Evolutionary conservation across 2,888 invertebrate genomes (phyloP), one percentile per base, ranked within the genome.

Genomic region (Cecidostiba fungosa): DNA sequence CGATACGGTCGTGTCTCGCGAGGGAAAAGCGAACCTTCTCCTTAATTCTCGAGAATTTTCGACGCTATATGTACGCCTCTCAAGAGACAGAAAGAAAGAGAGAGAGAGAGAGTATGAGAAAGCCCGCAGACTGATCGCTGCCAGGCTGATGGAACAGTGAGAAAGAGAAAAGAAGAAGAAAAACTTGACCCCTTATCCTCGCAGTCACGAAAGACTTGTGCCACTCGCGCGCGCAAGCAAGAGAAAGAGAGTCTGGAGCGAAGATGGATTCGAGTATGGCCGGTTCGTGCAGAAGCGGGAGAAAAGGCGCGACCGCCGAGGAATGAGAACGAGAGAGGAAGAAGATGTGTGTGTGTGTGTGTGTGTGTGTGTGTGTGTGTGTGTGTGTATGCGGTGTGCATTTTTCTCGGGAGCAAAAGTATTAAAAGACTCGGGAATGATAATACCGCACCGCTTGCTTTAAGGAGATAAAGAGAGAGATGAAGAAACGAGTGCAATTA

Each of bases 191-290:
- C 66, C 69, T 19, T 26, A 43, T 62, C 62, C 62, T 62, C 19
- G n/a, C n/a, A 14, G 47, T 78, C 66, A 78, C 47, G 47, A 78
- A 66, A 69, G 69, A 29, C 69, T 23, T 59, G 54, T 59, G 77
- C 50, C 76, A 54, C 62, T 62, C 62, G 26, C 62, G 3, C 62
- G 62, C 26, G 16, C 26, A 23, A 43, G 14, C 16, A 26, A 43
- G 43, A 78, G 62, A 32, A 77, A 39, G 23, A 26, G 78, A 26
- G 16, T 26, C 16, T 14, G 26, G 10, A 54, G 10, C 39, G 26
- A 39, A 66, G 32, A 62, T 2, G 26, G 59, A 43, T n/a, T 76
- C 23, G 26, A 23, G 29, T 14, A n/a, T 10, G n/a, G 26, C 26
- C 4, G 39, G 62, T 23, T 26, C 43, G 26, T 36, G 29, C 39